Evolutionary conservation across 1,140 invertebrate species (phyloP).

Genomic region (Drosophila littoralis): DNA sequence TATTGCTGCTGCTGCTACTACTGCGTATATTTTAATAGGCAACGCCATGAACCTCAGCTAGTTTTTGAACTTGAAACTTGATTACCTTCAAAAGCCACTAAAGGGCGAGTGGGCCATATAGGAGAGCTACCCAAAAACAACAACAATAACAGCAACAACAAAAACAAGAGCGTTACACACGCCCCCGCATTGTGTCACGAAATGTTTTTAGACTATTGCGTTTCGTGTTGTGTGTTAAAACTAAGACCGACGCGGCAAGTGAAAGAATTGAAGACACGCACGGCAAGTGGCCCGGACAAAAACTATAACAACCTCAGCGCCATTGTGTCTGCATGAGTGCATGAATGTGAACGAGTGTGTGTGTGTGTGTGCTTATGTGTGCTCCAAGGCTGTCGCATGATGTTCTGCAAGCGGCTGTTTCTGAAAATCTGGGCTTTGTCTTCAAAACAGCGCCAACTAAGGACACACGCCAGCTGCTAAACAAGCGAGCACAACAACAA

Average conservation of each 20-base stretch:
- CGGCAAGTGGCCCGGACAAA: constrained; percentile 55
- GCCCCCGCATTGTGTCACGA: constrained; percentile 72
- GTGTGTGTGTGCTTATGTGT: constrained; percentile 16
- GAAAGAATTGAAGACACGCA: constrained; percentile 60
- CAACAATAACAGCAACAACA: constrained; percentile 10
- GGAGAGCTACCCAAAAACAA: constrained; percentile 20
- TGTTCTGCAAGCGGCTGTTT: constrained; percentile 40
- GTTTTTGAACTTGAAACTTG: constrained; percentile 82
- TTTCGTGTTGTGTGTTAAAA: constrained; percentile 24
- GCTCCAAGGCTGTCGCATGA: constrained; percentile 69
- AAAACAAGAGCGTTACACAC: constrained; percentile 21
- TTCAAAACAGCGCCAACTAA: constrained; percentile 64
- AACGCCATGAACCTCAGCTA: constrained; percentile 66
- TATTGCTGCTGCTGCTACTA: not conserved
- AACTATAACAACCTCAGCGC: constrained; percentile 57
- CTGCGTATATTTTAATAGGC: constrained; percentile 45
- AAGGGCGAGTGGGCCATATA: constrained; percentile 51
- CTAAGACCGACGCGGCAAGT: constrained; percentile 12
- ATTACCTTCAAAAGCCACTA: constrained; percentile 78
- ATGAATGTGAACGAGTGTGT: constrained; percentile 2
- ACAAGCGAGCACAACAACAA: constrained; percentile 21
- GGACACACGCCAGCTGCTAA: constrained; percentile 59
- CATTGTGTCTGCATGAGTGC: constrained; percentile 14
- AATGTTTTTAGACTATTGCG: constrained; percentile 63
- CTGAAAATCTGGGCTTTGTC: constrained; percentile 70